Percentiles rank a stretch among this genome's conserved stretches.
Conservation (phyloP, 2,888 invertebrate genomes). For the Dryomyza anilis region DNA sequence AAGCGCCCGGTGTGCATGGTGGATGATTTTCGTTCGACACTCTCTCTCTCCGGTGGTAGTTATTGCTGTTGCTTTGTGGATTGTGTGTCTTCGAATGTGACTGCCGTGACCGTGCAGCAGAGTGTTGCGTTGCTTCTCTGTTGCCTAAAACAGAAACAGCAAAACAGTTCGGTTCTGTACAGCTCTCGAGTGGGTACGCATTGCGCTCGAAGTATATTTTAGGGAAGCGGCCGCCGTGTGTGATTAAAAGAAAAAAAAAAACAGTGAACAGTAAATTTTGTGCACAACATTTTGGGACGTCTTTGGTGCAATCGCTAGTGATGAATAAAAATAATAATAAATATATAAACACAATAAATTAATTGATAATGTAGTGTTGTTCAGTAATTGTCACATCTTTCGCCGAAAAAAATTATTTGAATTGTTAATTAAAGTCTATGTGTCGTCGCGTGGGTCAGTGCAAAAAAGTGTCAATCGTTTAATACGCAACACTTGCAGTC, state of each 20-base stretch:
- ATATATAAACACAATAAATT: too few species aligned
- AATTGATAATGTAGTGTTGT: too few species aligned
- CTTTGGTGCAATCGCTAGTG: neutral
- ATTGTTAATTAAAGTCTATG: neutral
- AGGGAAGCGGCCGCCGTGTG: constrained; percentile 10
- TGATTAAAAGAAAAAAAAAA: neutral
- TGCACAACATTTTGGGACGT: neutral
- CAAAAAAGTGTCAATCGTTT: neutral
- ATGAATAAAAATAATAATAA: neutral
- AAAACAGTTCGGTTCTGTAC: constrained; percentile 18
- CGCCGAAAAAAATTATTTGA: neutral
- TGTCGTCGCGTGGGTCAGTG: neutral
- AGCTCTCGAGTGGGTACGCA: constrained; percentile 16
- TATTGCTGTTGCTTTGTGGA: constrained; percentile 7
- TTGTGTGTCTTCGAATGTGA: constrained; percentile 8
- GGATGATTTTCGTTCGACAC: neutral
- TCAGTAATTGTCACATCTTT: neutral
- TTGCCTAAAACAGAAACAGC: neutral
- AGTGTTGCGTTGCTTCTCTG: too few species aligned
- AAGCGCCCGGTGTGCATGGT: neutral
- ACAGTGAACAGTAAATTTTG: neutral
- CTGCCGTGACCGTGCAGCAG: neutral
- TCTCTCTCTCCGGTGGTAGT: neutral
- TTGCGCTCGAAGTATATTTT: neutral
- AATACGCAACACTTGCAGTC: neutral